phyloP scores from a whole-genome alignment of 2,113 vertebrate species.

The Anguilla japonica region DNA sequence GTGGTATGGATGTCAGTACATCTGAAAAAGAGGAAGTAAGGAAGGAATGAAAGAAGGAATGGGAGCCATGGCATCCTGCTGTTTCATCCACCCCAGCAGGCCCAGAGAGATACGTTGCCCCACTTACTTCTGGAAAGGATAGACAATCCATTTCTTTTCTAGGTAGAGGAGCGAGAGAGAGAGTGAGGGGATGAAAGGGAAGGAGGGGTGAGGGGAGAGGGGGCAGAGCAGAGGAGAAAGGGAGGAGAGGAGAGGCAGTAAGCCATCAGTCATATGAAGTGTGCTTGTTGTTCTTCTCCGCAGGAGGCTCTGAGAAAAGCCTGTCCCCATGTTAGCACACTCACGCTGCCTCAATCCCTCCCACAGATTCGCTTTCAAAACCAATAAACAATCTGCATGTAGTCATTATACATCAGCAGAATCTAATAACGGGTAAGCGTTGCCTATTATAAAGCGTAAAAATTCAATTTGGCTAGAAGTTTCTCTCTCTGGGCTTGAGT shows the following conservation, averaged over 20 bases:
- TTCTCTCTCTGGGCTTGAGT: slow-evolving; percentile 36
- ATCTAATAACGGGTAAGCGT: slow-evolving; percentile 72
- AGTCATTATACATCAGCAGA: slow-evolving; percentile 64
- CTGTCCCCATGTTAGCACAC: slow-evolving; percentile 19
- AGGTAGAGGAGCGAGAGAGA: background rate
- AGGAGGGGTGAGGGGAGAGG: slow-evolving; percentile 21
- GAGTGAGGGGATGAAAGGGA: background rate
- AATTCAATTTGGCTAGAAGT: slow-evolving; percentile 71
- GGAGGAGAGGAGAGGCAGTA: slow-evolving; percentile 43
- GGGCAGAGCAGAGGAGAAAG: background rate
- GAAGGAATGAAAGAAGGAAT: background rate
- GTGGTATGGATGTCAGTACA: background rate
- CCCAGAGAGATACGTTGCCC: background rate
- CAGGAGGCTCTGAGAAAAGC: slow-evolving; percentile 37
- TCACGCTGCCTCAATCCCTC: slow-evolving; percentile 48
- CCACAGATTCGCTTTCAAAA: slow-evolving; percentile 69
- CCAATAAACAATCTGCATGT: slow-evolving; percentile 67
- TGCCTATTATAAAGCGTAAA: slow-evolving; percentile 68
- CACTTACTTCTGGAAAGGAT: background rate
- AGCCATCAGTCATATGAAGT: slow-evolving; percentile 57
- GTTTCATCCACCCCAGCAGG: background rate
- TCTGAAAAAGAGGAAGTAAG: background rate
- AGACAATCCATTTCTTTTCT: background rate
- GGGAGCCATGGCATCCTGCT: background rate
- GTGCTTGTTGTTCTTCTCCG: slow-evolving; percentile 57